phyloP scores from a whole-genome alignment of 2,113 vertebrate species.

The Suricata suricatta region DNA sequence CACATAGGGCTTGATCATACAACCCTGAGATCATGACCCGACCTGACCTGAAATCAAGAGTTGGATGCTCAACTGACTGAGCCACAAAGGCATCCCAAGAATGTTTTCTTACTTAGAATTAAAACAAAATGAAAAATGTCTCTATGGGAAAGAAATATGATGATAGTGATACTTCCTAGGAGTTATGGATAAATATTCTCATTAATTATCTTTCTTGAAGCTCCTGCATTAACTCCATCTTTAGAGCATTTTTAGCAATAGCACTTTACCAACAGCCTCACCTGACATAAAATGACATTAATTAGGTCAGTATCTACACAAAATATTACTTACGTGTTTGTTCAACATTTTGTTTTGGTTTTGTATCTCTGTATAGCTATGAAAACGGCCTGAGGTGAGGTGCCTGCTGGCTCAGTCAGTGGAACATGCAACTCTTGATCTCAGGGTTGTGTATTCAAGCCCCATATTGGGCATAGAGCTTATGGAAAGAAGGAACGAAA shows the following conservation, averaged over 20 bases:
- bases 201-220: neutral
- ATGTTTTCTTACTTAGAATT: constrained; percentile 3
- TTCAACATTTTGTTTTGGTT: neutral
- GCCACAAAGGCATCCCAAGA: neutral
- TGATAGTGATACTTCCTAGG: neutral
- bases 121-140: neutral
- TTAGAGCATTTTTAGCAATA: neutral
- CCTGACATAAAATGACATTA: neutral
- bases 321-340: neutral
- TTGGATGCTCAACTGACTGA: no score
- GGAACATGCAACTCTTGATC: neutral
- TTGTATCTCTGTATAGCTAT: neutral
- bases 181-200: neutral
- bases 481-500: neutral
- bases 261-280: neutral
- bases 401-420: neutral
- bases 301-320: neutral
- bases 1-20: no score
- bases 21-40: no score
- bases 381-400: neutral
- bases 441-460: neutral
- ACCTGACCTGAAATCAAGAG: no score
- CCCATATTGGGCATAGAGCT: neutral
- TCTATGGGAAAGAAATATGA: neutral
- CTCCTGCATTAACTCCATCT: neutral